Evolutionary conservation across 2,113 vertebrate species (phyloP), one percentile per base, ranked within the genome.

Genomic region (Columba janthina): DNA sequence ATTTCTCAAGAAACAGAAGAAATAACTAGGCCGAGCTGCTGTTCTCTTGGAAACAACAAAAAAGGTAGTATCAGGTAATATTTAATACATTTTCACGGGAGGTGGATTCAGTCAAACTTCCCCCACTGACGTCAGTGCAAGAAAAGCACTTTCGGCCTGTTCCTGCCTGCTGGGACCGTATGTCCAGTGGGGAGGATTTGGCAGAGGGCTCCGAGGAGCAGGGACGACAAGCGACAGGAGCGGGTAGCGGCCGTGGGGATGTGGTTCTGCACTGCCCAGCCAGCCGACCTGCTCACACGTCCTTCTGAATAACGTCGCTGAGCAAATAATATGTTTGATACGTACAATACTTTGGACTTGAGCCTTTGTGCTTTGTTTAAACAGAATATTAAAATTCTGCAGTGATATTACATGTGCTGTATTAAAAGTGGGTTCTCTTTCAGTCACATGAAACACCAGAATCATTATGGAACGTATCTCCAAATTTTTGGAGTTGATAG

Each of bases 101-200:
- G 83, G 81, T 89, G 76, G 58, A 77, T 91, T 91, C 69, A 86
- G 89, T 85, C 82, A 53, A 54, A 44, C 90, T 93, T 66, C 40
- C 82, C 83, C 81, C 50, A n/a, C 90, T 85, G 96, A 96, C 42
- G 57, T 96, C 93, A 93, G 92, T 80, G 88, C 92, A 81, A 91
- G 90, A 56, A 75, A 89, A 92, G 70, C 88, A 72, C 89, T 96
- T 64, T 61, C 1, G 53, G 75, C 86, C 93, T 56, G 61, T 65
- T 91, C 93, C 90, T 97, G 88, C 96, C 97, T 94, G 96, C 97
- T 86, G 97, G 67, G 97, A 66, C 97, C 97, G 84, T 97, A 90
- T 97, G 96, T 96, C 95, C 84, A 44, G 77, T 69, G 95, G 95
- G 89, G 85, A 90, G 94, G 46, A 26, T 53, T 83, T 96, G 96